phyloP scores from a whole-genome alignment of 2,888 invertebrate genomes.

The Onchidella celtica region DNA sequence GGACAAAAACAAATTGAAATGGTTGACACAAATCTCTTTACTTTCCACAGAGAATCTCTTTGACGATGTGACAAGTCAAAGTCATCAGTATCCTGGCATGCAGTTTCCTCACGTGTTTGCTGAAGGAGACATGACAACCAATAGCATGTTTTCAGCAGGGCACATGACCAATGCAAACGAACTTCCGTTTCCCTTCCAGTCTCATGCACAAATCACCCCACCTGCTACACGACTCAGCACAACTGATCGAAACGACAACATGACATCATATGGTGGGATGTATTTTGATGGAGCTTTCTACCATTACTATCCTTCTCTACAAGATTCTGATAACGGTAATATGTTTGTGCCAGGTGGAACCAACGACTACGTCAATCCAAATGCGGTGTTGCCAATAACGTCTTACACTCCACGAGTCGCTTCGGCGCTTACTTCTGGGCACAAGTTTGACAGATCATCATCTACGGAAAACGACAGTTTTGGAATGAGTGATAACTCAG shows the following conservation, averaged over 20 bases:
- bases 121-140: constrained; percentile 24
- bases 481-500: background rate
- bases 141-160: constrained; percentile 19
- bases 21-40: no score
- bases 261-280: constrained; percentile 1
- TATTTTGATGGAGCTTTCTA: constrained; percentile 45
- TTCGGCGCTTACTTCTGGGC: background rate
- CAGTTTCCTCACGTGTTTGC: constrained; percentile 37
- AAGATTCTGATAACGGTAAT: constrained; percentile 32
- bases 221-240: background rate
- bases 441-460: background rate
- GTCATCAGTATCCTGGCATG: background rate
- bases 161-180: background rate
- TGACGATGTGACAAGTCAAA: background rate
- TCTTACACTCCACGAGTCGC: constrained; percentile 20
- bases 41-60: constrained; percentile 30
- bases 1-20: no score
- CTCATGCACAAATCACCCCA: constrained; percentile 25
- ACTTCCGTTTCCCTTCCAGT: constrained; percentile 31
- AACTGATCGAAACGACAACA: background rate
- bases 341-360: constrained; percentile 1
- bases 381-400: constrained; percentile 41
- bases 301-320: constrained; percentile 35
- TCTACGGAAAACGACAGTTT: constrained; percentile 5
- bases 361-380: constrained; percentile 44